Conservation (phyloP, 64 coral and sea anemone genomes). For the Montipora foliosa region DNA sequence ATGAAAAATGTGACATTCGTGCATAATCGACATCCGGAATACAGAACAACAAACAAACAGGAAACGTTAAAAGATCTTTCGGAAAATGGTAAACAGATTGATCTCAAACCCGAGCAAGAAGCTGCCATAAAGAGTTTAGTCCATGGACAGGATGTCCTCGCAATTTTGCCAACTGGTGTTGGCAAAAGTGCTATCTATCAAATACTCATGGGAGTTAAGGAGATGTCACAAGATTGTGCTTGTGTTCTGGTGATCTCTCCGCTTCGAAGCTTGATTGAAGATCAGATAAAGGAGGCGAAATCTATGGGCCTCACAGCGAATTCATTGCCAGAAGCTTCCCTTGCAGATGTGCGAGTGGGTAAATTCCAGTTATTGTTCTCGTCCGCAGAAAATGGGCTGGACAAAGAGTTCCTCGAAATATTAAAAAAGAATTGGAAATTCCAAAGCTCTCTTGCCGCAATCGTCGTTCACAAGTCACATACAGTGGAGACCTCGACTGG, state of each 20-base stretch:
- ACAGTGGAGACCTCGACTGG: constrained; percentile 72
- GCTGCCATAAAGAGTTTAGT: constrained; percentile 5
- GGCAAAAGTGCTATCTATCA: constrained; percentile 25
- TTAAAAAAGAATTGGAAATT: constrained; percentile 27
- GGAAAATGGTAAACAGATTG: neutral
- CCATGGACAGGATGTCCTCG: neutral
- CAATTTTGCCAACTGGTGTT: constrained; percentile 8
- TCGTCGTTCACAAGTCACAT: constrained; percentile 59
- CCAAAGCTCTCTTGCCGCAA: constrained; percentile 43
- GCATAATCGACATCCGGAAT: constrained; percentile 10
- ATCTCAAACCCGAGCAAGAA: neutral
- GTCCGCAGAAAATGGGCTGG: constrained; percentile 54
- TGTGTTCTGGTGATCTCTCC: constrained; percentile 48
- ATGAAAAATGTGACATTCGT: neutral
- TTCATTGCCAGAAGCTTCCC: constrained; percentile 40
- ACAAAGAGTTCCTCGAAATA: constrained; percentile 54
- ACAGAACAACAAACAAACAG: neutral
- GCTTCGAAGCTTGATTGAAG: constrained; percentile 48
- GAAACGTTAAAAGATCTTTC: constrained; percentile 2
- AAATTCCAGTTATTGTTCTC: constrained; percentile 51
- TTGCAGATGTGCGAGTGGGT: constrained; percentile 31
- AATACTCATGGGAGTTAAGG: constrained; percentile 7
- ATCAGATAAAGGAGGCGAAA: constrained; percentile 56
- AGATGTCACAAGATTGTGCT: neutral
- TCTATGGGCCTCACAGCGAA: constrained; percentile 49